Conservation (phyloP, 2,888 invertebrate genomes). For the Aquatica leii region DNA sequence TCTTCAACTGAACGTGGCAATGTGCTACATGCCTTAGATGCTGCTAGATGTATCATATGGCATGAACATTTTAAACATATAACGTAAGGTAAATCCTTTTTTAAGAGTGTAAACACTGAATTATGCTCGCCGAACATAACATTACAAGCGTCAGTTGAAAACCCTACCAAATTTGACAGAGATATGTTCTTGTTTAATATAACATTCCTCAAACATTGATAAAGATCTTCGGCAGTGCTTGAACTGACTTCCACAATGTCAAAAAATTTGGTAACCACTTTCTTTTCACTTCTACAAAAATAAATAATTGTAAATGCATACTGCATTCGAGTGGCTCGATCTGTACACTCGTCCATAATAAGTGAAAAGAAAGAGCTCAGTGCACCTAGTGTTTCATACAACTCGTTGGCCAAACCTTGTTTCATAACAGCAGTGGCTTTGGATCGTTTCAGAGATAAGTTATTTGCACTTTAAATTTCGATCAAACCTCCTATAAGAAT, state of each 20-base stretch:
- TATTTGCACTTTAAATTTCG: too few relatives aligned
- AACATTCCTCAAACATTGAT: not conserved
- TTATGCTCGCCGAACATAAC: slow-evolving; percentile 11
- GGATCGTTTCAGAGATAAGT: slow-evolving; percentile 25
- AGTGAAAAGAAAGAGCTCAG: not conserved
- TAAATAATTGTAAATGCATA: too few relatives aligned
- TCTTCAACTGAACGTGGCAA: slow-evolving; percentile 2
- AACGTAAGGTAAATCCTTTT: not conserved
- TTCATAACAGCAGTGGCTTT: slow-evolving; percentile 26
- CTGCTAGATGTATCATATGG: not conserved
- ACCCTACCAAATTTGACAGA: not conserved
- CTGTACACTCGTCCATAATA: not conserved
- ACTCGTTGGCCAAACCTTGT: too few relatives aligned
- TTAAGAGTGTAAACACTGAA: slow-evolving; percentile 7
- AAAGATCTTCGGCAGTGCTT: slow-evolving; percentile 6
- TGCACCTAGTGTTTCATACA: too few relatives aligned
- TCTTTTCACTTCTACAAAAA: not conserved
- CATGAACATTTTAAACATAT: not conserved
- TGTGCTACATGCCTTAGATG: not conserved
- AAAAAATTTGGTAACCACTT: slow-evolving; percentile 12
- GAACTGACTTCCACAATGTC: slow-evolving; percentile 9
- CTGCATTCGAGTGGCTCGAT: not conserved
- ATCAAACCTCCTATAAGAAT: too few relatives aligned
- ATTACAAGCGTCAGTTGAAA: not conserved
- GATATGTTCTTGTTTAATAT: not conserved